A percentile compares a stretch with the other conserved stretches of the same genome.
These are phyloP conservation scores for Oreochromis grahami DNA, from an alignment of 2,797 vertebrate genomes.

Conservation along the genomic window DNA sequence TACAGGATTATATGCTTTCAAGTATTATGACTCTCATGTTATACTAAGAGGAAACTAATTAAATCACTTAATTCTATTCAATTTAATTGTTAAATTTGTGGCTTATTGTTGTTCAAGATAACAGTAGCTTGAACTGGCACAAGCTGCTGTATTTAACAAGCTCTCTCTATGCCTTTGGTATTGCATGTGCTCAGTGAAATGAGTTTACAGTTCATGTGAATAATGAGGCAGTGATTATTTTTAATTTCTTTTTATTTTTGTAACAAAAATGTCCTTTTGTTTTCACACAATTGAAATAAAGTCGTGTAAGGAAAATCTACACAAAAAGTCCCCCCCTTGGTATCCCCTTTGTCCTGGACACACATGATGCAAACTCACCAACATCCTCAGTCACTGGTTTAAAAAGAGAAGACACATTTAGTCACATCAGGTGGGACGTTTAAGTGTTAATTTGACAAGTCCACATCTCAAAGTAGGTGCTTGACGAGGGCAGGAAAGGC, in stretches of 20 bases:
- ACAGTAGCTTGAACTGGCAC: background rate
- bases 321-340: conserved; percentile 64
- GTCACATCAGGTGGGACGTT: conserved; percentile 38
- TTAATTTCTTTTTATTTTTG: conserved; percentile 77
- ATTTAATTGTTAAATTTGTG: conserved; percentile 6
- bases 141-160: background rate
- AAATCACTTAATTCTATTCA: conserved; percentile 13
- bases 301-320: conserved; percentile 81
- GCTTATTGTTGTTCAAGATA: conserved; percentile 23
- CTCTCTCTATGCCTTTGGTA: conserved; percentile 22
- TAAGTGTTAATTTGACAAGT: conserved; percentile 41
- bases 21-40: conserved; percentile 55
- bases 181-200: conserved; percentile 60
- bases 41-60: conserved; percentile 33
- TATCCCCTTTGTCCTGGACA: conserved; percentile 51
- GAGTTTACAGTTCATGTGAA: conserved; percentile 39
- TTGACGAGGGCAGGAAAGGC: background rate
- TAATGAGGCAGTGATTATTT: conserved; percentile 48
- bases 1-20: conserved; percentile 50
- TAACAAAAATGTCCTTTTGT: conserved; percentile 76
- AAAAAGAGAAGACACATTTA: conserved; percentile 6
- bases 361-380: conserved; percentile 30
- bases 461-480: conserved; percentile 35
- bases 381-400: conserved; percentile 31
- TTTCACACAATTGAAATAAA: conserved; percentile 79